phyloP scores from a whole-genome alignment of 2,888 invertebrate genomes.

The Norana najaformis region DNA sequence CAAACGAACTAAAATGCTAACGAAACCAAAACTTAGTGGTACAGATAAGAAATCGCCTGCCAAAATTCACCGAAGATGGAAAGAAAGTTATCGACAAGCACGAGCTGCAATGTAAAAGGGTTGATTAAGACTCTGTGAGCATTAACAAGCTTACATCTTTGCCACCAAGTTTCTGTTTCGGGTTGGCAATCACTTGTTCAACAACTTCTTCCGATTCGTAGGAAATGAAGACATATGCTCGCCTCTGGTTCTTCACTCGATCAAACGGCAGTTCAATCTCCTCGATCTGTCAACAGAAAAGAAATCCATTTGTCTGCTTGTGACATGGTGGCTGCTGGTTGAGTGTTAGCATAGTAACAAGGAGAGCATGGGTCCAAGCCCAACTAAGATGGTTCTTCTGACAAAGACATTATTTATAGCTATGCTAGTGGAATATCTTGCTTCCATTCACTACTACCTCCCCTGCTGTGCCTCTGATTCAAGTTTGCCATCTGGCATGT shows the following conservation, averaged over 20 bases:
- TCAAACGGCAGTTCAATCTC: slow-evolving; percentile 96
- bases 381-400: no score
- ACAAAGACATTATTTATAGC: background rate
- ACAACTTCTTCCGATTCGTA: slow-evolving; percentile 93
- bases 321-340: background rate
- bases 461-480: no score
- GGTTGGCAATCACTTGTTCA: slow-evolving; percentile 76
- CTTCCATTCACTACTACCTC: no score
- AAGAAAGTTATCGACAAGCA: background rate
- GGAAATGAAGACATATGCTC: slow-evolving; percentile 96
- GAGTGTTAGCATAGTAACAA: background rate
- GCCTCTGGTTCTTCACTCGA: slow-evolving; percentile 92
- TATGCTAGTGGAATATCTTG: no score
- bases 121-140: background rate
- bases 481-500: no score
- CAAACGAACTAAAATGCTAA: background rate
- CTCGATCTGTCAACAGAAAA: slow-evolving; percentile 72
- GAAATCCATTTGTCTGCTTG: background rate
- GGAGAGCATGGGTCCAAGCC: background rate
- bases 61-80: background rate
- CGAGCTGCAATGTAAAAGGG: background rate
- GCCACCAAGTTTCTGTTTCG: slow-evolving; percentile 88
- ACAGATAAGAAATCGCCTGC: background rate
- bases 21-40: background rate
- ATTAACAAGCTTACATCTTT: slow-evolving; percentile 79